phyloP scores from a whole-genome alignment of 1,140 invertebrate species.

The Conus ventricosus region DNA sequence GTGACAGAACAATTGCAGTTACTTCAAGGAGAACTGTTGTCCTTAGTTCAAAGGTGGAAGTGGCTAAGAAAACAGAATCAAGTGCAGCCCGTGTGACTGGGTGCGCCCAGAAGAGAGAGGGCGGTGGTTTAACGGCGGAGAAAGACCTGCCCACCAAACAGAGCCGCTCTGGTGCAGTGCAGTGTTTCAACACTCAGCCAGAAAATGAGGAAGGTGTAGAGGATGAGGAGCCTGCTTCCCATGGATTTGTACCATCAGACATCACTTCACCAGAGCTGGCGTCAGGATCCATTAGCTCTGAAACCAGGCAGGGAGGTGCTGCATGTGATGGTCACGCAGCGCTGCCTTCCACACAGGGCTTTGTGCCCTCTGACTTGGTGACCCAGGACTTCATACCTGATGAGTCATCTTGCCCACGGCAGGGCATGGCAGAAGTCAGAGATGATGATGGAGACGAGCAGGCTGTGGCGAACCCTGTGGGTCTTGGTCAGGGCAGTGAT shows the following conservation, averaged over 20 bases:
- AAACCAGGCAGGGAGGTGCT: too few relatives aligned
- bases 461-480: not conserved
- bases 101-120: not conserved
- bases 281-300: too few relatives aligned
- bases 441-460: not conserved
- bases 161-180: not conserved
- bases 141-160: not conserved
- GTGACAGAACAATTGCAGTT: not conserved
- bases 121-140: not conserved
- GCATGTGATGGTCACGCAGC: not conserved
- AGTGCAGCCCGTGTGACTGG: not conserved
- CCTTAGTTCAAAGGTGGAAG: not conserved
- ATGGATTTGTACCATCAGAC: not conserved
- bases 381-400: not conserved
- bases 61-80: not conserved
- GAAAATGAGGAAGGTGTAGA: not conserved
- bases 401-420: not conserved
- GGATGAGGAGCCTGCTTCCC: not conserved
- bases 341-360: not conserved
- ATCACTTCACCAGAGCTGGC: not conserved
- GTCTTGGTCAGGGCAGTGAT: not conserved
- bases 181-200: not conserved
- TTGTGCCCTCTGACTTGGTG: not conserved
- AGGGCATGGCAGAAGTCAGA: not conserved
- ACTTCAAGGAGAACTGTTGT: not conserved